Evolutionary conservation across 2,113 vertebrate genomes (phyloP).

Genomic region (Ivindomyrus marchei): DNA sequence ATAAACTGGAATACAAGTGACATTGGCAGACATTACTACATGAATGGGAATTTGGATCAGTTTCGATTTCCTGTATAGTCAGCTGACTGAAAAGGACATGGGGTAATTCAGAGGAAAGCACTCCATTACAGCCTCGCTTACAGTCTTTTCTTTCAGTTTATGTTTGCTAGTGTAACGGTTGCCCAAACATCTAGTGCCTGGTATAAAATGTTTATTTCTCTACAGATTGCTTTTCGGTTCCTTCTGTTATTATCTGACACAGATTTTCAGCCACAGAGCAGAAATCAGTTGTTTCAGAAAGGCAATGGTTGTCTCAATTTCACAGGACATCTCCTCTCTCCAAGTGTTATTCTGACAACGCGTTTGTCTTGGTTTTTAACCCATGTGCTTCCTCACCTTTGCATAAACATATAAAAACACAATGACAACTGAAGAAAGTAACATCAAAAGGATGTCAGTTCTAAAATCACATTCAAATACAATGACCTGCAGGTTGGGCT

Average conservation of each 20-base stretch:
- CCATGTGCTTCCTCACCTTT: neutral
- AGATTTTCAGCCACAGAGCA: neutral
- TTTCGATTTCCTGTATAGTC: neutral
- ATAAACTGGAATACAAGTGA: neutral
- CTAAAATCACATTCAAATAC: neutral
- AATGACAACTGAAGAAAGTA: neutral
- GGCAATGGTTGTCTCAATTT: neutral
- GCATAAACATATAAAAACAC: neutral
- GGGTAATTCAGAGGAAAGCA: neutral
- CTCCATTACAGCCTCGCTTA: neutral
- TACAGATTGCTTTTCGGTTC: neutral
- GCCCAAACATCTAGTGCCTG: neutral
- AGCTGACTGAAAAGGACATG: neutral
- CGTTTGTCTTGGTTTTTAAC: neutral
- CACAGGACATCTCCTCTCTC: neutral
- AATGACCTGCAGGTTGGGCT: neutral
- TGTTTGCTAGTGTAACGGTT: neutral
- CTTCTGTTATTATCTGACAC: neutral
- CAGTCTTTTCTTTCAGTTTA: neutral
- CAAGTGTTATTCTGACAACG: neutral
- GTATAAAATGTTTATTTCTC: constrained; percentile 1
- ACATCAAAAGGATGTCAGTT: constrained; percentile 51
- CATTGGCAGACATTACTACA: neutral
- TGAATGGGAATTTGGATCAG: neutral
- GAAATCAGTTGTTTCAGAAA: neutral